Base-by-base conservation (phyloP, 1,140 invertebrate species). In the Diachasma alloeum region DNA sequence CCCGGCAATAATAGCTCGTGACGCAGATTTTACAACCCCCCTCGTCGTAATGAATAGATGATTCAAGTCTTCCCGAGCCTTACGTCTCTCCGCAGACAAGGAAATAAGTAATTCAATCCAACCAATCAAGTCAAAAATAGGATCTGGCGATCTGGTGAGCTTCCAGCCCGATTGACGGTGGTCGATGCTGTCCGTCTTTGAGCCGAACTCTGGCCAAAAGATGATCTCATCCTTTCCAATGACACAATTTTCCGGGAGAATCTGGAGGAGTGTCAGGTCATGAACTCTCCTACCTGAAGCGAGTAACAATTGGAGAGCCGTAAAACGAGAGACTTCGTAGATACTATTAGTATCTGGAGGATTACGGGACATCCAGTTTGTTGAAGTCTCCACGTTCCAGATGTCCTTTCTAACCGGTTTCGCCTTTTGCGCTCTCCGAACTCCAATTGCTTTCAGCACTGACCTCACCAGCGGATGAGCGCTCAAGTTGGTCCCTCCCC, bases 241-340 rank as follows among this genome's bases (percentile, higher is more conserved):
- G n/a, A n/a, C n/a, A n/a, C n/a, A n/a, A n/a, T 63, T 72, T 6
- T 79, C 71, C n/a, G 48, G n/a, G 22, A 80, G 75, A 24, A 81
- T 82, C 36, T 77, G 73, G 46, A 87, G 76, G 13, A 86, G 75
- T 0, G 87, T 84, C 1, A 87, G 36, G 9, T 37, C 36, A 37
- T 9, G 36, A 4, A 37, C 36, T 37, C 36, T 37, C 9, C 86
- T 77, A 0, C 87, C 84, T 0, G 84, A 86, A 15, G 82, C 78
- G 19, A 86, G 37, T 11, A 86, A 63, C 17, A 86, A 71, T 17
- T 82, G 53, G 9, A 80, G 19, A 4, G 80, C 81, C 15, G 79
- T 73, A 10, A 75, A 53, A 17, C 84, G 59, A 44, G 83, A 83
- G 4, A 83, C 79, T 67, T 86, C 75, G 70, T 81, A 85, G 11